Evolutionary conservation across 2,888 invertebrate species (phyloP), one percentile per base, ranked within the genome.

Genomic region (Philopedon plagiatum): DNA sequence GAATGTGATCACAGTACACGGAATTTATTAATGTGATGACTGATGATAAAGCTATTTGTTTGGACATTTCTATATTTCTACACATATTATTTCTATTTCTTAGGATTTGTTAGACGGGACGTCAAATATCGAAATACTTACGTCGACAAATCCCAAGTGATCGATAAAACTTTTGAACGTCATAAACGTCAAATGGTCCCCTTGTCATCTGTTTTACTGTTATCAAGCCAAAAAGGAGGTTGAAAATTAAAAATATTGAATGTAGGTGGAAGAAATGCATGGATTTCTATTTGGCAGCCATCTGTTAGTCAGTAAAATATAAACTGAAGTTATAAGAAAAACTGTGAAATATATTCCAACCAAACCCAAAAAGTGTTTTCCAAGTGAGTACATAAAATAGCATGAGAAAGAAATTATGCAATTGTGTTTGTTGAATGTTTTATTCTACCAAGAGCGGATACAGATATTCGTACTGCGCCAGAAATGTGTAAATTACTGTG

Each of bases 251-350:
- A 57, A 57, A 19, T 19, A 32, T 34, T n/a, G n/a, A 18, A 57
- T 19, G 63, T 49, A 63, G 63, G 63, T 63, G 51, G 63, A 57
- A 21, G 57, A 57, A 57, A 57, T 57, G 57, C 19, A 37, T 11
- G 57, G 37, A 37, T 34, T 34, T 18, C 19, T 57, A 37, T 18
- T 57, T 37, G 18, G 18, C n/a, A 57, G 9, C 13, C 34, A 19
- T 57, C 34, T 57, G 19, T n/a, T 46, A 23, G 23, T 46, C 8
- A 23, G 23, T 5, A 21, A 46, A 11, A 46, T 46, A 46, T 46
- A 46, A 21, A n/a, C n/a, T 21, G 19, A 44, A 44, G 21, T 46
- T 13, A 9, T 23, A 23, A 46, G 11, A 5, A 46, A 23, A 46
- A 23, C 18, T 21, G 11, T 21, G 21, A 19, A 23, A 23, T 46